Percentiles rank a stretch among this genome's conserved stretches.
phyloP scores from a whole-genome alignment of 2,797 vertebrate genomes.

The Syndactyla subalaris region DNA sequence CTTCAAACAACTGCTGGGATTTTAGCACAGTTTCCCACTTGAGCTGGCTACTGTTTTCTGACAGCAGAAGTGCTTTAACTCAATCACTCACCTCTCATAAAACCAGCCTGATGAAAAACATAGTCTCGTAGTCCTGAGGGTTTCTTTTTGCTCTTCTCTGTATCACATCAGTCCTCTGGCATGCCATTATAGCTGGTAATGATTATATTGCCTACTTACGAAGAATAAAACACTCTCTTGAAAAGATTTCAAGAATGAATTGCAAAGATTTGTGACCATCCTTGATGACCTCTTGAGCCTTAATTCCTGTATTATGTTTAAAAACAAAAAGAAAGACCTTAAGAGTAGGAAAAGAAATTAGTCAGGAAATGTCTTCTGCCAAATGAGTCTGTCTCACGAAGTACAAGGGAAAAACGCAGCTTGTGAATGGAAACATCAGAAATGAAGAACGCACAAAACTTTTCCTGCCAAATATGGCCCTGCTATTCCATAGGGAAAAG shows the following conservation, averaged over 20 bases:
- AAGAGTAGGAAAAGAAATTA: background rate
- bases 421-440: background rate
- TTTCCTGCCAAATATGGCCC: background rate
- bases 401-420: background rate
- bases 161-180: background rate
- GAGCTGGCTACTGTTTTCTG: background rate
- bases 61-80: background rate
- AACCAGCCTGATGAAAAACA: background rate
- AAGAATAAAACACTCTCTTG: background rate
- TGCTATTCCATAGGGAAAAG: background rate
- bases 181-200: background rate
- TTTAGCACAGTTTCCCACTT: background rate
- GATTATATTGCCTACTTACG: background rate
- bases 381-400: background rate
- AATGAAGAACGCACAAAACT: background rate
- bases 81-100: background rate
- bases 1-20: background rate
- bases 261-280: background rate
- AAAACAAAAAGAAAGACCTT: background rate
- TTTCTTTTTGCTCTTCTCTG: background rate
- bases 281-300: background rate
- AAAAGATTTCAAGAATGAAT: background rate
- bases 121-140: background rate
- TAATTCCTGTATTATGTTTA: background rate
- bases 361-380: background rate